These are phyloP conservation scores for Chloroclysta siterata DNA, from an alignment of 2,888 invertebrate genomes.

Conservation along the genomic window DNA sequence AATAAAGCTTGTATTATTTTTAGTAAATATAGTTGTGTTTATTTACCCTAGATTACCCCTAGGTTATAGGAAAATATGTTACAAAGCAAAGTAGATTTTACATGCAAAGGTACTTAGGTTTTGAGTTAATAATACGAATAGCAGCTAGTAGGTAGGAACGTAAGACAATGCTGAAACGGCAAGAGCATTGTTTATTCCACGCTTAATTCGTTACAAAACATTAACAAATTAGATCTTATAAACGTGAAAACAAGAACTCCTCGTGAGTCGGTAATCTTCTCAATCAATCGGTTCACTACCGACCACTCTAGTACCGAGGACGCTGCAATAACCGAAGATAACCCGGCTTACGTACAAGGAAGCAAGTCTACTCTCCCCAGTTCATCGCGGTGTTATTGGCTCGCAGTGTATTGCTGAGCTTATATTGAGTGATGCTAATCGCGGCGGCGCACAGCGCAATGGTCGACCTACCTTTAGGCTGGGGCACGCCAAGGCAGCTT, in stretches of 20 bases:
- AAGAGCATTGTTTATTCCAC: too few relatives aligned
- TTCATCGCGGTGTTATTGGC: slow-evolving; percentile 6
- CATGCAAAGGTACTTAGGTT: too few relatives aligned
- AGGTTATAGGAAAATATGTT: too few relatives aligned
- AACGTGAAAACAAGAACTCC: background rate
- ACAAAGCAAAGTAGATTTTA: too few relatives aligned
- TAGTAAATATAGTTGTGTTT: too few relatives aligned
- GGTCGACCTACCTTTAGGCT: background rate
- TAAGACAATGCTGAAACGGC: too few relatives aligned
- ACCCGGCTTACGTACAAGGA: background rate
- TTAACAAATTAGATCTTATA: background rate
- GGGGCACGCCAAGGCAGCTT: background rate
- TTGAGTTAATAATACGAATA: too few relatives aligned
- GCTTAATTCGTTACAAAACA: too few relatives aligned
- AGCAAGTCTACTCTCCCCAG: slow-evolving; percentile 6
- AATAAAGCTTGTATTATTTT: too few relatives aligned
- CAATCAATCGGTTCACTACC: background rate
- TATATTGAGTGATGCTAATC: slow-evolving; percentile 7
- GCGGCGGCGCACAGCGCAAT: background rate
- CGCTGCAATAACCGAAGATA: background rate
- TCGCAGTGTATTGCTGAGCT: slow-evolving; percentile 6
- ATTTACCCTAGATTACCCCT: too few relatives aligned
- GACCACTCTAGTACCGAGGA: background rate
- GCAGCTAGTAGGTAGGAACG: too few relatives aligned
- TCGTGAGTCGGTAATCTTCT: slow-evolving; percentile 2